A percentile compares a stretch with the other conserved stretches of the same genome.
Conservation (phyloP, 2,113 vertebrate species). For the Terrapene triunguis region DNA sequence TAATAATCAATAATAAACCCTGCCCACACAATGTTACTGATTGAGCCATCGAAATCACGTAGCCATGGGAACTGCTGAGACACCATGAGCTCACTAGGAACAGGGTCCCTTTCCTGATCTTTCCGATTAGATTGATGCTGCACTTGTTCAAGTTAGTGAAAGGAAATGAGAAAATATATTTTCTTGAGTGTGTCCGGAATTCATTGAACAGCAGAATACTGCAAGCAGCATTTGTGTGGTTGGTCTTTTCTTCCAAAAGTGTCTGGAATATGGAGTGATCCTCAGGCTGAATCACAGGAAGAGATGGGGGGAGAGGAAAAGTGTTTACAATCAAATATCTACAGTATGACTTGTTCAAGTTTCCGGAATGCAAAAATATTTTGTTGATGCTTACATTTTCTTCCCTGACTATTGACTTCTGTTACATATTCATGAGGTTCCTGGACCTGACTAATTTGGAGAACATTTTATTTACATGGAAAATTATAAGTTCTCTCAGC, state of each 20-base stretch:
- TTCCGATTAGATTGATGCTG: not conserved
- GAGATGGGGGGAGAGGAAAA: not conserved
- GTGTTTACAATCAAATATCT: not conserved
- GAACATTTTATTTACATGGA: not conserved
- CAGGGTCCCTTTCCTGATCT: not conserved
- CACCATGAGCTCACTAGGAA: not conserved
- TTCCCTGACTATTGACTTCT: not conserved
- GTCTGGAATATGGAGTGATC: fast-evolving
- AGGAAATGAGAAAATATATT: not conserved
- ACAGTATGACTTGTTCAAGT: not conserved
- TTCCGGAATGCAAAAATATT: not conserved
- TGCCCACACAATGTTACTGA: not conserved
- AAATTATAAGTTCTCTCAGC: not conserved
- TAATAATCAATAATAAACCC: not conserved
- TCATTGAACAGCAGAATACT: fast-evolving
- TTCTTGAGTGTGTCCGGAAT: not conserved
- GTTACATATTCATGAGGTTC: not conserved
- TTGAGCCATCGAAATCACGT: not conserved
- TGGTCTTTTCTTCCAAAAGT: not conserved
- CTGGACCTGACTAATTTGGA: not conserved
- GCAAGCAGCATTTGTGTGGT: not conserved
- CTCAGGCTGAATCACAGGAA: not conserved
- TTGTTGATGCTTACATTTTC: not conserved
- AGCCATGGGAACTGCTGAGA: not conserved
- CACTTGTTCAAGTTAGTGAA: not conserved